Conservation (phyloP, 2,797 vertebrate genomes). For the Phoeniculus purpureus region DNA sequence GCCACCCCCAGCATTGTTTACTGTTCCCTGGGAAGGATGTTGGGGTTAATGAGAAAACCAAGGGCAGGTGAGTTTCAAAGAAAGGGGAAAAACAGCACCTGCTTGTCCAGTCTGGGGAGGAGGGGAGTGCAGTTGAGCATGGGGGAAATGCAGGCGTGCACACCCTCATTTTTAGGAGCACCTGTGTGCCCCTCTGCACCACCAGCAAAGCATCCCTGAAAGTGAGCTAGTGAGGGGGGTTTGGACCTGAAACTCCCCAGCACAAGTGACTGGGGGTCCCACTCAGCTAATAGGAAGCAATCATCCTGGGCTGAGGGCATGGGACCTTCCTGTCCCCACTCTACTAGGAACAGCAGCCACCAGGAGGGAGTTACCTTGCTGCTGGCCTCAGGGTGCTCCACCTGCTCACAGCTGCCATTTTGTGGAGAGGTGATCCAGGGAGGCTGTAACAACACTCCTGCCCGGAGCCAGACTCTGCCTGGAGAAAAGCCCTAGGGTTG, state of each 20-base stretch:
- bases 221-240: rapidly evolving
- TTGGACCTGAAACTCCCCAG: neutral
- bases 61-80: neutral
- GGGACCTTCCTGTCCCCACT: rapidly evolving
- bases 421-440: neutral
- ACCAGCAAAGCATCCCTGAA: neutral
- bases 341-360: neutral
- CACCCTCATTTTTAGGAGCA: neutral
- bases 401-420: neutral
- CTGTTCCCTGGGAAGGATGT: neutral
- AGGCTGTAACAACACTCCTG: neutral
- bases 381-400: neutral
- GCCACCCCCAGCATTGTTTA: neutral
- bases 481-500: neutral
- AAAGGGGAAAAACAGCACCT: slow-evolving; percentile 13
- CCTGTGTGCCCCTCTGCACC: too few species aligned
- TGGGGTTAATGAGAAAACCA: neutral
- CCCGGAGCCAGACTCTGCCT: neutral
- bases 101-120: rapidly evolving
- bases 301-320: neutral
- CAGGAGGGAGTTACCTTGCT: neutral
- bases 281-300: neutral
- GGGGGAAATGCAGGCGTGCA: neutral
- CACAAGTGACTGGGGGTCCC: rapidly evolving
- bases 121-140: rapidly evolving